Percentiles rank a stretch among this genome's conserved stretches.
Evolutionary conservation across 2,888 invertebrate species (phyloP).

Genomic region (Nowickia ferox): DNA sequence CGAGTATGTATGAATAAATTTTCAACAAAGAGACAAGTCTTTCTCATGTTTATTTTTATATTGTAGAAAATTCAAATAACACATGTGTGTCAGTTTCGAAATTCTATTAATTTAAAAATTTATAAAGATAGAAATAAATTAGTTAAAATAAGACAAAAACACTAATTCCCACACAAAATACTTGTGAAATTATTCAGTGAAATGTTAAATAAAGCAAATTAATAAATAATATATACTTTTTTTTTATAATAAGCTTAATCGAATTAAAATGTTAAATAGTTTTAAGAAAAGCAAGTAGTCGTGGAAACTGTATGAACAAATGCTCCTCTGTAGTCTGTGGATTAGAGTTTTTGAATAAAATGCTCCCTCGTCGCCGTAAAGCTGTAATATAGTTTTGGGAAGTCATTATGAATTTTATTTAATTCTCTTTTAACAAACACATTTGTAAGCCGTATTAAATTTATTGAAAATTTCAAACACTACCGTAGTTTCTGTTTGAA

Average conservation of each 20-base stretch:
- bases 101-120: constrained; percentile 26
- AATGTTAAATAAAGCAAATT: constrained; percentile 19
- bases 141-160: not conserved
- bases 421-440: not conserved
- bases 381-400: not conserved
- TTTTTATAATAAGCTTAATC: constrained; percentile 28
- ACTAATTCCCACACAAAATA: constrained; percentile 53
- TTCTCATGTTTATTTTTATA: constrained; percentile 7
- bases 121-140: constrained; percentile 36
- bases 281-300: constrained; percentile 6
- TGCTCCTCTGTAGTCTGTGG: too few species aligned
- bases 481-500: not conserved
- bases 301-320: not conserved
- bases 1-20: constrained; percentile 39
- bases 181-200: constrained; percentile 23
- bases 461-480: constrained; percentile 21
- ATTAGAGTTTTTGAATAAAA: too few species aligned
- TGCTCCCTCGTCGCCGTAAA: too few species aligned
- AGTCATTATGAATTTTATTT: constrained; percentile 32
- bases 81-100: constrained; percentile 43
- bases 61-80: constrained; percentile 4
- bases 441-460: constrained; percentile 6
- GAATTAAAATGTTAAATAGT: constrained; percentile 52
- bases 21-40: constrained; percentile 39
- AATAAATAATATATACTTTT: not conserved